Base-by-base conservation (phyloP, 1,140 invertebrate species). In the Drosophila setifemur region DNA sequence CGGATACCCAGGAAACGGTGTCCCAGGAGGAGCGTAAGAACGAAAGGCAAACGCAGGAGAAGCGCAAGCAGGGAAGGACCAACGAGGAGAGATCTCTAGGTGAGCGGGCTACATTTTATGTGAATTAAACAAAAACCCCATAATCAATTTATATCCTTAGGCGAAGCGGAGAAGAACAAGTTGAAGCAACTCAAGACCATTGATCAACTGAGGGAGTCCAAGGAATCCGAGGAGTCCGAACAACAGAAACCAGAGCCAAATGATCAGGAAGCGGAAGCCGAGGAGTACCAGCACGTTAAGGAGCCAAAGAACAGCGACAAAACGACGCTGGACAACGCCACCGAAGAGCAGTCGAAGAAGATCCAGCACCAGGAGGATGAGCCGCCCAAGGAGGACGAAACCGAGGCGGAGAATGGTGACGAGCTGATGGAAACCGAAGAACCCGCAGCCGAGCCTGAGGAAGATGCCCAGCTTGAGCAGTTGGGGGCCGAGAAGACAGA, bases 221-320 rank as follows among this genome's bases (percentile, higher is more conserved):
- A 93, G 8, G 88, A 93, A 0, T 89, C 29, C 0, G 60, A 93
- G 7, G 89, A 92, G 1, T 85, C 90, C 0, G 91, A 92, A 1
- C 91, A 92, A 9, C 91, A 92, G 8, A 40, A 92, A 8, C 91
- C 92, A 3, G 74, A 88, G 11, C 39, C 87, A 29, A 23, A 18
- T 4, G 75, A 86, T 6, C 37, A 49, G 26, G n/a, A n/a, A n/a
- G 92, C 93, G 19, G 89, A 90, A 8, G 68, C 86, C 0, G 89
- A 90, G 19, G 92, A 95, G 33, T 98, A 95, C 90, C 95, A 98
- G 90, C 97, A 98, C 90, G 94, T 98, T 0, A 94, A 95, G 72
- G 94, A 97, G 70, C 93, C 95, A 0, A 94, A 95, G 54, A 93
- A 94, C 21, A 93, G 91, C 44, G 93, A 94, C 73, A 91, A 91